Base-by-base conservation (phyloP, 2,888 invertebrate species). In the Lepidochitona cinerea region DNA sequence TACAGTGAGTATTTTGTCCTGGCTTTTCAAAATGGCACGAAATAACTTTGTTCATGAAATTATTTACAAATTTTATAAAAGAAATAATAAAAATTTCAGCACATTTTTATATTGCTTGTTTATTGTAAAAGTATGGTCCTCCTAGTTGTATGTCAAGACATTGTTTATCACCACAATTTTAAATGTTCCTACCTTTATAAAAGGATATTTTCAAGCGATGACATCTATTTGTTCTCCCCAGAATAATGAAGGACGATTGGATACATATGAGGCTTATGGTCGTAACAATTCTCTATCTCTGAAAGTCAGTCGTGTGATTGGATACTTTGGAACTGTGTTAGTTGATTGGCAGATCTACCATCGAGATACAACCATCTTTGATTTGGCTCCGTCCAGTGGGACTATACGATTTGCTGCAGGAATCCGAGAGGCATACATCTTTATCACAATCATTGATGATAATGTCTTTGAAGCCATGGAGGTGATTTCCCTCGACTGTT, bases 191-290 rank as follows among this genome's bases (percentile, higher is more conserved):
- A n/a, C n/a, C n/a, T n/a, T n/a, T n/a, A n/a, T n/a, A n/a, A n/a
- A n/a, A n/a, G n/a, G n/a, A n/a, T n/a, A n/a, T n/a, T n/a, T n/a
- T n/a, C n/a, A n/a, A n/a, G n/a, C n/a, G n/a, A n/a, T n/a, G n/a
- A n/a, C n/a, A n/a, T n/a, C n/a, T n/a, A n/a, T n/a, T n/a, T n/a
- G n/a, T n/a, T n/a, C n/a, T n/a, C 68, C 79, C 18, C 80, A 89
- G 89, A 89, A 87, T 74, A 80, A 81, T 29, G 88, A 89, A 41
- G 88, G 88, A 9, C 83, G 88, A 4, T 76, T 89, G 23, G 89
- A 89, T 77, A 82, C 84, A 3, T 87, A 88, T 83, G 89, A 89
- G 73, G 86, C 86, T 54, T 81, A 79, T 74, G 85, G 84, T 1
- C 74, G 72, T 33, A 85, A 85, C 75, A 79, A 77, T 12, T 82